phyloP scores from a whole-genome alignment of 2,797 vertebrate species.

The Neosilurus mollespiculum region DNA sequence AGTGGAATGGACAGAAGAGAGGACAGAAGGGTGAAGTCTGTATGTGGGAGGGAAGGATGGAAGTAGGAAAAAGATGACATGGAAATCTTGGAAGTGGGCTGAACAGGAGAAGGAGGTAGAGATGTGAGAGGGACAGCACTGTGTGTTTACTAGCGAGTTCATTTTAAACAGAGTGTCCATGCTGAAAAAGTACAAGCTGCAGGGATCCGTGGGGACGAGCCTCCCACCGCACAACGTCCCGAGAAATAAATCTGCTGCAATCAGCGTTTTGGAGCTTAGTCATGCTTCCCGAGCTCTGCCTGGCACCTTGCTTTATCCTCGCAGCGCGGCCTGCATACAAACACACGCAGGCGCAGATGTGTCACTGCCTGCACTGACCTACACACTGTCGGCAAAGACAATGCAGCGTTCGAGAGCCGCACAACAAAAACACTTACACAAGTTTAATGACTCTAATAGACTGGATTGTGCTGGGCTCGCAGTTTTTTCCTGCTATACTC shows the following conservation, averaged over 20 bases:
- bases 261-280: constrained; percentile 51
- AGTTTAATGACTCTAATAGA: background rate
- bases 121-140: background rate
- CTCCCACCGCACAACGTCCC: constrained; percentile 14
- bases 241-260: constrained; percentile 49
- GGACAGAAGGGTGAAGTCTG: too few relatives aligned
- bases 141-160: constrained; percentile 50
- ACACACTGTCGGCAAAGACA: background rate
- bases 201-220: constrained; percentile 22
- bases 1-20: background rate
- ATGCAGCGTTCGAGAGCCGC: background rate
- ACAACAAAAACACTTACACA: background rate
- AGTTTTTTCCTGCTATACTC: background rate
- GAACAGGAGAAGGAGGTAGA: background rate
- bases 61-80: too few relatives aligned
- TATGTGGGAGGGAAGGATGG: too few relatives aligned
- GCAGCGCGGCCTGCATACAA: constrained; percentile 39
- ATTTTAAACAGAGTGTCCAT: constrained; percentile 28
- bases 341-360: constrained; percentile 28
- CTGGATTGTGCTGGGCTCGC: background rate
- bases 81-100: background rate
- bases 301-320: constrained; percentile 42
- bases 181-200: constrained; percentile 40
- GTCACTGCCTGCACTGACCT: constrained; percentile 22
- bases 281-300: constrained; percentile 47